These are phyloP conservation scores for Clupea harengus DNA, from an alignment of 2,113 vertebrate genomes.

Conservation along the genomic window DNA sequence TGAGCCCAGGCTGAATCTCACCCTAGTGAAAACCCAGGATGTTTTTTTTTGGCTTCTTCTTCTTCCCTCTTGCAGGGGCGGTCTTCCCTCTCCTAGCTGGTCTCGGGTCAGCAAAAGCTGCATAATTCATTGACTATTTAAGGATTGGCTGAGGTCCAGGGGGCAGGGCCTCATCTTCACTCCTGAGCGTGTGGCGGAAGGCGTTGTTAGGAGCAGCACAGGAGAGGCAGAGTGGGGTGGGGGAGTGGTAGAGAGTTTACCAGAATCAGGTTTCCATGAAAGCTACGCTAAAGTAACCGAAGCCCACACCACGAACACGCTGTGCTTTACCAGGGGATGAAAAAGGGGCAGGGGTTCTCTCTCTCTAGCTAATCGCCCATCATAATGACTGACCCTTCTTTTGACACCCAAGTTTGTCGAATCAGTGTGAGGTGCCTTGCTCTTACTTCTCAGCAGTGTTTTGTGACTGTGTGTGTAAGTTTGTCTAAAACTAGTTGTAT, in stretches of 20 bases:
- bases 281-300: constrained; percentile 29
- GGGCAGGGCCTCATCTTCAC: background rate
- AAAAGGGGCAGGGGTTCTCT: background rate
- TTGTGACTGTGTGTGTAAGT: background rate
- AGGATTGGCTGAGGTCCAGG: constrained; percentile 5
- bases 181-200: background rate
- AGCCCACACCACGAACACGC: constrained; percentile 20
- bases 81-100: background rate
- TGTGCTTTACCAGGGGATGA: constrained; percentile 14
- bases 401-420: background rate
- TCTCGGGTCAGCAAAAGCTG: background rate
- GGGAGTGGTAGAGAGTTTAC: background rate
- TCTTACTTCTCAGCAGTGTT: background rate
- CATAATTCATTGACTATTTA: constrained; percentile 33
- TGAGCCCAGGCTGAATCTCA: background rate
- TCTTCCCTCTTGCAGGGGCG: background rate
- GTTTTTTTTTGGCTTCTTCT: background rate
- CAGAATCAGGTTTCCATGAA: constrained; percentile 40
- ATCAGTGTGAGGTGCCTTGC: background rate
- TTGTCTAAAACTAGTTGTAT: background rate
- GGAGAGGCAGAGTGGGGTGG: background rate
- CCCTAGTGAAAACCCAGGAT: background rate
- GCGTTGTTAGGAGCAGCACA: background rate
- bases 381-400: background rate
- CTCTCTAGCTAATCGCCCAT: background rate